Conservation (phyloP, 2,888 invertebrate species). For the Tortrix viridana region DNA sequence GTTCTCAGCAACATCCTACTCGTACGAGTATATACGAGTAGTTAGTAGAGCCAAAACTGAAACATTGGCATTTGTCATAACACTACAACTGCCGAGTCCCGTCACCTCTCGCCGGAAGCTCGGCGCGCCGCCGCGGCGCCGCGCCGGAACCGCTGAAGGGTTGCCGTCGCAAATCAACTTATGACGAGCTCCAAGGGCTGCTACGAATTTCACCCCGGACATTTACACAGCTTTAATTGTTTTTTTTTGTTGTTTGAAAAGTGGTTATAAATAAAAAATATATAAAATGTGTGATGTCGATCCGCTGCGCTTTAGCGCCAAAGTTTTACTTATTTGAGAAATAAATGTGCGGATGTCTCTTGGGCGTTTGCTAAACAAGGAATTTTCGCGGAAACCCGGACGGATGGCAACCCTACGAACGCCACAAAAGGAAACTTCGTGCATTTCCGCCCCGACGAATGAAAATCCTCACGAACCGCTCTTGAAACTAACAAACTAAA, state of each 20-base stretch:
- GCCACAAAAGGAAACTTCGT: conserved; percentile 84
- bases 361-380: too few species aligned
- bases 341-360: too few species aligned
- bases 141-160: conserved; percentile 78
- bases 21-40: too few species aligned
- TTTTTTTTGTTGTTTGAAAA: too few species aligned
- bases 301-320: too few species aligned
- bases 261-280: too few species aligned
- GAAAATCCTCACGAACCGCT: conserved; percentile 68
- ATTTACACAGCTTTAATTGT: too few species aligned
- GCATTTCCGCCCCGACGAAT: conserved; percentile 80
- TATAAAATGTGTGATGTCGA: too few species aligned
- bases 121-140: conserved; percentile 81
- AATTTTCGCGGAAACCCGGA: too few species aligned
- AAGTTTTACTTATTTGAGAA: too few species aligned
- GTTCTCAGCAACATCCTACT: too few species aligned
- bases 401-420: conserved; percentile 39
- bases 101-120: conserved; percentile 60
- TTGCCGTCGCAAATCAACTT: conserved; percentile 84
- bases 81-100: not conserved
- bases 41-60: not conserved
- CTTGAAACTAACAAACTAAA: conserved; percentile 53
- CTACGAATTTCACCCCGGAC: too few species aligned
- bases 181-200: conserved; percentile 58
- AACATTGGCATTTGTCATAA: conserved; percentile 1